Conservation (phyloP, 2,888 invertebrate genomes). For the Myopa testacea region DNA sequence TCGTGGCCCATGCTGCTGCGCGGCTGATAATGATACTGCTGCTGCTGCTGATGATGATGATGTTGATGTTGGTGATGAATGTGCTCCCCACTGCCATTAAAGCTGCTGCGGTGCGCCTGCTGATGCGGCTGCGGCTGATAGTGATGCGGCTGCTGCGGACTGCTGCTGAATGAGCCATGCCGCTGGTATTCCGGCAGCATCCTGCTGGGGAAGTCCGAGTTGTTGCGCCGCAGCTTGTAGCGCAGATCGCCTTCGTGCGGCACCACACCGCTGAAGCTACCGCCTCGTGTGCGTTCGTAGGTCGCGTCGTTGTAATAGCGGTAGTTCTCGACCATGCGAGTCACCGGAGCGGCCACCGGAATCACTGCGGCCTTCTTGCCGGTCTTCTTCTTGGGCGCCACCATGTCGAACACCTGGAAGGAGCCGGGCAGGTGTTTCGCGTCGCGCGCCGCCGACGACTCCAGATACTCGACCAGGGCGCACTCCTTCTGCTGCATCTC, state of each 20-base stretch:
- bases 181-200: constrained; percentile 45
- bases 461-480: constrained; percentile 91
- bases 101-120: constrained; percentile 31
- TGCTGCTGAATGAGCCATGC: constrained; percentile 39
- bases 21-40: constrained; percentile 56
- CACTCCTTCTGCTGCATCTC: constrained; percentile 87
- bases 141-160: constrained; percentile 45
- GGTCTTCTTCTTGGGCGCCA: constrained; percentile 81
- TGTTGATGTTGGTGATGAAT: constrained; percentile 49
- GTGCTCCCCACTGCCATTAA: constrained; percentile 21
- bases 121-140: constrained; percentile 27
- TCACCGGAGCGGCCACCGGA: constrained; percentile 68
- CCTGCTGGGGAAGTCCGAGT: constrained; percentile 62
- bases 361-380: constrained; percentile 73
- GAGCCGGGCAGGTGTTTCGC: constrained; percentile 76
- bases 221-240: constrained; percentile 63
- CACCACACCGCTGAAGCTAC: constrained; percentile 68
- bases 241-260: constrained; percentile 62
- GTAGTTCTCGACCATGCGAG: constrained; percentile 74
- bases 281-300: constrained; percentile 66
- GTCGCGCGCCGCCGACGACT: constrained; percentile 85
- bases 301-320: constrained; percentile 70
- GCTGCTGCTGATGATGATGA: constrained; percentile 45
- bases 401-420: constrained; percentile 83
- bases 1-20: constrained; percentile 56